Evolutionary conservation across 2,113 vertebrate species (phyloP).

Genomic region (Micromys minutus): DNA sequence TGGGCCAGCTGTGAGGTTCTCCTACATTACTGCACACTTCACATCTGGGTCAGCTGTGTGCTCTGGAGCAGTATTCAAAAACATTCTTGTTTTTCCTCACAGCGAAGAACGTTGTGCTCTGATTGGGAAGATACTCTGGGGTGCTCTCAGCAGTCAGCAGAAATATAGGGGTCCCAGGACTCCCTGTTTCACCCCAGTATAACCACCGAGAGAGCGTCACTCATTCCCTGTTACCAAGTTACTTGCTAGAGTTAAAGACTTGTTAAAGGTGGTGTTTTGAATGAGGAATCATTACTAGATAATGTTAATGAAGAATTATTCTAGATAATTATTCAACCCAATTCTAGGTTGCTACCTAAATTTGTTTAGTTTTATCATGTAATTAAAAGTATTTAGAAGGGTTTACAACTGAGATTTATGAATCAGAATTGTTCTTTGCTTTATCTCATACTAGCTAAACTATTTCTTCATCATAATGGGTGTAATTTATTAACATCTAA

Average conservation of each 20-base stretch:
- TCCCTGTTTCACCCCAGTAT: not conserved
- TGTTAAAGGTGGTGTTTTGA: not conserved
- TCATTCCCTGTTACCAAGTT: not conserved
- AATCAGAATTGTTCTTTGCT: not conserved
- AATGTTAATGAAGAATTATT: not conserved
- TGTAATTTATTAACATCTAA: conserved; percentile 43
- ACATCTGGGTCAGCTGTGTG: not conserved
- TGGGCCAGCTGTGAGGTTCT: not conserved
- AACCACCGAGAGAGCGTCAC: not conserved
- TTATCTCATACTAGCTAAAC: conserved; percentile 1
- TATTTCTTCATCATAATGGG: conserved; percentile 45
- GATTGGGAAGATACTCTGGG: not conserved
- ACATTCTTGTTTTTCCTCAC: not conserved
- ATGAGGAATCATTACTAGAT: not conserved
- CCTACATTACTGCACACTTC: fast-evolving
- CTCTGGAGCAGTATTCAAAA: not conserved
- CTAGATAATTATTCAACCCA: not conserved
- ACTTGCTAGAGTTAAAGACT: not conserved
- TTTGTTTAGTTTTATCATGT: conserved; percentile 29
- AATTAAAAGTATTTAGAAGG: conserved; percentile 37
- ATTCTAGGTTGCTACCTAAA: conserved; percentile 22
- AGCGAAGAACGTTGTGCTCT: not conserved
- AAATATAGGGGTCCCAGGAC: not conserved
- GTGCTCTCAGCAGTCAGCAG: not conserved
- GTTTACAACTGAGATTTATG: conserved; percentile 30